phyloP scores from a whole-genome alignment of 2,113 vertebrate species.

The Trematocara unimaculatum region DNA sequence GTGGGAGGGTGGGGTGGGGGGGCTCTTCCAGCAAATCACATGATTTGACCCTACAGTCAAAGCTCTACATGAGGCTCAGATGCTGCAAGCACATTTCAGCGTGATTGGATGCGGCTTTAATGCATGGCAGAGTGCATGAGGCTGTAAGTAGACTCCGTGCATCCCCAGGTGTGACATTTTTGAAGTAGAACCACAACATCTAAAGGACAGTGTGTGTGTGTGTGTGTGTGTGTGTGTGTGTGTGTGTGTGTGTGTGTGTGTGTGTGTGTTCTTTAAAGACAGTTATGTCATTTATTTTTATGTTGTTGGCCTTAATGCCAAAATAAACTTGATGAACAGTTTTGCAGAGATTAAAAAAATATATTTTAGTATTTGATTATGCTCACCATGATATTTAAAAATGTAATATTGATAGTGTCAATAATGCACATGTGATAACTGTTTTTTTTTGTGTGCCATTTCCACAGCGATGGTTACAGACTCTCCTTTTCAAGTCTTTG shows the following conservation, averaged over 20 bases:
- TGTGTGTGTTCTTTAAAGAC: not conserved
- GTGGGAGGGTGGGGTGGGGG: constrained; percentile 3
- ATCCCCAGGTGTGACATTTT: constrained; percentile 21
- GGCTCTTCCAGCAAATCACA: constrained; percentile 73
- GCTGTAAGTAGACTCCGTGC: constrained; percentile 19
- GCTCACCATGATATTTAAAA: not conserved
- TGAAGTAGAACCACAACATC: constrained; percentile 11
- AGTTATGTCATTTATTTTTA: not conserved
- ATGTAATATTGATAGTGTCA: not conserved
- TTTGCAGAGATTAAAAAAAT: not conserved
- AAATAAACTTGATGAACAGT: not conserved
- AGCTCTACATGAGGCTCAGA: constrained; percentile 60
- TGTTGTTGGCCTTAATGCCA: not conserved
- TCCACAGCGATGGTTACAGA: not conserved
- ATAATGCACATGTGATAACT: not conserved
- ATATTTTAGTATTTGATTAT: not conserved
- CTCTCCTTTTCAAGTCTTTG: not conserved
- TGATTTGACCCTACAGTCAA: constrained; percentile 59
- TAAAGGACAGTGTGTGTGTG: not conserved
- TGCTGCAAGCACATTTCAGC: constrained; percentile 45
- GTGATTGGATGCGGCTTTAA: constrained; percentile 20
- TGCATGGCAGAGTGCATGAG: constrained; percentile 10
- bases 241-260: not conserved
- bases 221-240: not conserved
- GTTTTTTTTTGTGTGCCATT: not conserved